A percentile compares a stretch with the other conserved stretches of the same genome.
These are phyloP conservation scores for Cebus imitator DNA, from an alignment of 2,113 vertebrate genomes.

Conservation along the genomic window DNA sequence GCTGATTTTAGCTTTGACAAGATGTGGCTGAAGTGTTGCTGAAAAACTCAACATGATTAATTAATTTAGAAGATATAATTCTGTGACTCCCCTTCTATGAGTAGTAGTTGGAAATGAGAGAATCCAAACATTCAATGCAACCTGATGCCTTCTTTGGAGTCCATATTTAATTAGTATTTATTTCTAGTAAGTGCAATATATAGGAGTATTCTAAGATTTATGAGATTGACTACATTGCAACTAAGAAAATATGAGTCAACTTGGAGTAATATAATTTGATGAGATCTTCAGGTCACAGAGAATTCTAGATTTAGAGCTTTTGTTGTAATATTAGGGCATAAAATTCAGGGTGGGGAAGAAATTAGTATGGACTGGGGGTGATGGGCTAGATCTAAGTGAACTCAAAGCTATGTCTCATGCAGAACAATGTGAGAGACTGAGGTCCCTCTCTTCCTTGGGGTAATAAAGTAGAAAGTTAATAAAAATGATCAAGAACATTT, in stretches of 20 bases:
- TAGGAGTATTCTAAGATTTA: background rate
- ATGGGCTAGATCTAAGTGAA: background rate
- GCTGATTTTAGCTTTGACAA: constrained; percentile 59
- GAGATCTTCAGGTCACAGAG: background rate
- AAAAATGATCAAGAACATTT: background rate
- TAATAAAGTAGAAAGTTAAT: background rate
- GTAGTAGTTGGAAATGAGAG: background rate
- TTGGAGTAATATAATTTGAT: background rate
- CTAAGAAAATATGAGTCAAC: background rate
- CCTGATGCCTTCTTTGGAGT: constrained; percentile 16
- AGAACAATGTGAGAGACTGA: background rate
- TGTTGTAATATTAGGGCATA: background rate
- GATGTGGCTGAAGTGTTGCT: constrained; percentile 40
- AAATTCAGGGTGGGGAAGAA: background rate
- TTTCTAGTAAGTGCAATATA: background rate
- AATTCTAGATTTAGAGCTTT: background rate
- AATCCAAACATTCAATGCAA: background rate
- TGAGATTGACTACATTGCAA: background rate
- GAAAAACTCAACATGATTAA: constrained; percentile 53
- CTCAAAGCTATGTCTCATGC: background rate
- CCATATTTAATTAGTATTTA: background rate
- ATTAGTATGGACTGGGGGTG: background rate
- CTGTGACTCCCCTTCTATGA: background rate
- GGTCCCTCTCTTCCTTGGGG: background rate
- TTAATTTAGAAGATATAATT: constrained; percentile 46